Base-by-base conservation (phyloP, 1,140 invertebrate genomes). In the Diorhabda sublineata region DNA sequence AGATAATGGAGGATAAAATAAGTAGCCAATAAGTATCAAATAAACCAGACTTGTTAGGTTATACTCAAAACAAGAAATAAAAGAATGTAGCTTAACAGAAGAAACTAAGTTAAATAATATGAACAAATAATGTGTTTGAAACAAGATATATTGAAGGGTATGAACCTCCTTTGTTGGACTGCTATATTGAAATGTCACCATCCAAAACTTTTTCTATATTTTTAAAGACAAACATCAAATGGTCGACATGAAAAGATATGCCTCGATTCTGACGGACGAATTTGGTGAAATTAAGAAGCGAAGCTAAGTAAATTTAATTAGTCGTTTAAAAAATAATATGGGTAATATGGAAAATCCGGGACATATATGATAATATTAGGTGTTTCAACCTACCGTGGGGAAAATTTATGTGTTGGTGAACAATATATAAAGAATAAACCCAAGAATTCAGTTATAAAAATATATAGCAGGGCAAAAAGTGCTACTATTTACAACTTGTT, bases 401-500 rank as follows among this genome's bases (percentile, higher is more conserved):
- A 64, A 58, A 58, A 58, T 58, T 52, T 73, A 43, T 68, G 65
- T 66, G 66, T 80, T 42, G 76, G 79, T 80, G 66, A 73, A 52
- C 66, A 71, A 47, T 71, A 69, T 64, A 44, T 71, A 4, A 71
- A 71, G 61, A 65, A 58, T 26, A 72, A 74, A 57, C 70, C 70
- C 5, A 44, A 41, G 9, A 56, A 26, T 0, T 26, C 26, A 26
- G 26, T 26, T 26, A 26, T 26, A 2, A 26, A 26, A 26, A 26
- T 26, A 26, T 26, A 26, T 26, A 26, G 26, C 26, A 26, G 26
- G 26, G 26, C 26, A 26, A 26, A 26, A 26, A 26, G 26, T 26
- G 26, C 26, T 26, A 26, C 26, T 26, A 26, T 26, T 26, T 26
- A 26, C 26, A 26, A 26, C 26, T 26, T 26, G 26, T 26, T 26